Evolutionary conservation across 2,797 vertebrate genomes (phyloP).

Genomic region (Sebastes aleutianus): DNA sequence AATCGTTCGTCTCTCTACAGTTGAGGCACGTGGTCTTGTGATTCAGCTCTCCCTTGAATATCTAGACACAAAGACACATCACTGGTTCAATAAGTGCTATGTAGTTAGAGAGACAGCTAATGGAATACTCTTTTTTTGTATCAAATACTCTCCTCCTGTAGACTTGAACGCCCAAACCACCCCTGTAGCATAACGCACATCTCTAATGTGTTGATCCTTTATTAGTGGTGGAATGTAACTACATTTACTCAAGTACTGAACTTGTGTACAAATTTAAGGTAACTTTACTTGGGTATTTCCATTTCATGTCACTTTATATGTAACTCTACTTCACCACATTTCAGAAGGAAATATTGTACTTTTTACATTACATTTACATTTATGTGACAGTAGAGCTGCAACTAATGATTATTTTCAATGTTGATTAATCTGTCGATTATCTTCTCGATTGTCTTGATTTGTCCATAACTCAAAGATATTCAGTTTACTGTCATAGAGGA

Average conservation of each 20-base stretch:
- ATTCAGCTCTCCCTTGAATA: slow-evolving; percentile 67
- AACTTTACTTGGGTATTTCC: not conserved
- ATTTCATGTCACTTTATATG: not conserved
- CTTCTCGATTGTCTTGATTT: too few relatives aligned
- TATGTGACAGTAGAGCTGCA: not conserved
- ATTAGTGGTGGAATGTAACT: not conserved
- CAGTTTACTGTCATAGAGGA: too few relatives aligned
- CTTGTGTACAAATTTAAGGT: not conserved
- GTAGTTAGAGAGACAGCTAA: not conserved
- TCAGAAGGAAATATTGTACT: not conserved
- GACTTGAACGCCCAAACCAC: not conserved
- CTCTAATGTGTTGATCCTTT: not conserved
- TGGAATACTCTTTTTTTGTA: not conserved
- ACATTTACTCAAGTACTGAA: not conserved
- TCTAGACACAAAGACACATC: slow-evolving; percentile 35
- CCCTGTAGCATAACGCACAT: not conserved
- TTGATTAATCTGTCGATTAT: too few relatives aligned
- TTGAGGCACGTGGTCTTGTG: slow-evolving; percentile 53
- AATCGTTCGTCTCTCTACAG: not conserved
- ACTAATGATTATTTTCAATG: too few relatives aligned
- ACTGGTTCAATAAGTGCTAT: not conserved
- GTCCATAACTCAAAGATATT: too few relatives aligned
- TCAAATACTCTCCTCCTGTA: not conserved
- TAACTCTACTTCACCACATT: not conserved
- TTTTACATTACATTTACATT: not conserved